Evolutionary conservation across 2,888 invertebrate genomes (phyloP), one percentile per base, ranked within the genome.

Genomic region (Diaprepes abbreviatus): DNA sequence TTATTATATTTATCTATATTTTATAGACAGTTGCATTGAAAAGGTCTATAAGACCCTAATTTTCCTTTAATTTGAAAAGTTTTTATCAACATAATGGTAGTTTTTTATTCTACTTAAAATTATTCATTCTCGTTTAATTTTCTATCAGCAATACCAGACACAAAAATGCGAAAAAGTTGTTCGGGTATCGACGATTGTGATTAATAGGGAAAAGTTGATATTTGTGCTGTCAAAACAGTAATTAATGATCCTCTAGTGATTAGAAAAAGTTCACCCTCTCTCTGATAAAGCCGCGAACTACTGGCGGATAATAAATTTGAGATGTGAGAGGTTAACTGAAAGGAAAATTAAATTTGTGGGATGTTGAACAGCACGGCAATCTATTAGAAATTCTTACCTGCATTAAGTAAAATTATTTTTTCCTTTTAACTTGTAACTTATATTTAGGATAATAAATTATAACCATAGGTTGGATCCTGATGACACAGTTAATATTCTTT

Each of bases 181-280:
- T 38, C 24, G 58, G 50, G 12, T 66, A 48, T 35, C 58, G 58
- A 9, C 52, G 17, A 66, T 66, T 60, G 66, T 66, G 66, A 66
- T 66, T 54, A 66, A 66, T 66, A 52, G 52, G 60, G 54, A 50
- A 21, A 66, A 66, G 66, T 66, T 66, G 59, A 66, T 66, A 66
- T 66, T 64, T 54, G 43, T 40, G 43, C 64, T 31, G 64, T 55
- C 64, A 64, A 66, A 58, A 48, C 50, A 31, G 33, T 66, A 58
- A 66, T 66, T 66, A 66, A 66, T 66, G 66, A 58, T 66, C 58
- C 38, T 57, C 14, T 36, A 19, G 57, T 36, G 36, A 66, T 66
- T 57, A 36, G 66, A 66, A 66, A 66, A 66, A 66, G 58, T 57
- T 57, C 40, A 35, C 36, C 36, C 36, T 33, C 38, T 28, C 33